A percentile compares a stretch with the other conserved stretches of the same genome.
Conservation (phyloP, 2,113 vertebrate genomes). For the Megaceryle torquata region DNA sequence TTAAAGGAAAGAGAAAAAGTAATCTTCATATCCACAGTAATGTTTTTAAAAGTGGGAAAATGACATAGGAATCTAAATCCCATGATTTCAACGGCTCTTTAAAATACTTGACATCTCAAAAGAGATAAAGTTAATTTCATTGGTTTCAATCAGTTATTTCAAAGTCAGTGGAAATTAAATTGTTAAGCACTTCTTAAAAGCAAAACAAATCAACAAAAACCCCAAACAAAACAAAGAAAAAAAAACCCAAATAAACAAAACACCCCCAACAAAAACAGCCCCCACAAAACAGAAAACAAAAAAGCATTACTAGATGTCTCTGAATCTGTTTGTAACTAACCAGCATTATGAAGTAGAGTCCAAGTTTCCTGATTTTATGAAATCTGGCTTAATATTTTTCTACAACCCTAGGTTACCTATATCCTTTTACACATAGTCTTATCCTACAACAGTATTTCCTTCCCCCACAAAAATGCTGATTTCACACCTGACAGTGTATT, state of each 20-base stretch:
- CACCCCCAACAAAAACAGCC: background rate
- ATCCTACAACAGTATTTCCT: background rate
- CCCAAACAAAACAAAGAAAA: background rate
- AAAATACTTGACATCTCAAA: background rate
- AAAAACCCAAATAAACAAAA: background rate
- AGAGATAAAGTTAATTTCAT: background rate
- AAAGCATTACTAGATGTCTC: background rate
- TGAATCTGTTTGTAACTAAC: background rate
- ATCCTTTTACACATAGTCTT: background rate
- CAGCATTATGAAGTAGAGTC: background rate
- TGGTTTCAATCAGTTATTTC: background rate
- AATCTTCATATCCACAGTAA: background rate
- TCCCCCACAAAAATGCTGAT: background rate
- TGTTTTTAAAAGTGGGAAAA: background rate
- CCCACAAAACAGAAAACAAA: background rate
- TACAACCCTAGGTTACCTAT: background rate
- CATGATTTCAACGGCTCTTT: background rate
- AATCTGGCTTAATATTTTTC: background rate
- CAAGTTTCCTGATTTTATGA: background rate
- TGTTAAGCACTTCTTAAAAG: background rate
- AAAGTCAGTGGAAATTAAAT: background rate
- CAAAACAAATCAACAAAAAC: background rate
- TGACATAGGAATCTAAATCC: background rate
- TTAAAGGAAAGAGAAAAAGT: background rate
- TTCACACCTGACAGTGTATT: constrained; percentile 6